Percentiles rank a stretch among this genome's conserved stretches.
These are phyloP conservation scores for Oryctes rhinoceros DNA, from an alignment of 1,140 invertebrate species.

Conservation along the genomic window DNA sequence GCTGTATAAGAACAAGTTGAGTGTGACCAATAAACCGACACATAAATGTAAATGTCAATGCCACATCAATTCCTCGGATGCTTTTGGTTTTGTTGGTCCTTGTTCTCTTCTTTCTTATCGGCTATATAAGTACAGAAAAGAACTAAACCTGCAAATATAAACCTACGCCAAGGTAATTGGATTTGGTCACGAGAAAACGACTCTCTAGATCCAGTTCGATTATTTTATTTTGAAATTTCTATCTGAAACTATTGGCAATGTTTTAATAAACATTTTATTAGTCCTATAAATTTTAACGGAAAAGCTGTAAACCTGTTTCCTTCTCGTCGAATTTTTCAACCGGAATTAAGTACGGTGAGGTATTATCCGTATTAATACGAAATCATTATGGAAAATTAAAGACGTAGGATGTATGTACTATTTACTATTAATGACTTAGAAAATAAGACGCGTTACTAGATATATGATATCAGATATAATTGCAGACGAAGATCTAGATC, in stretches of 20 bases:
- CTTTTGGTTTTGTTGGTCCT: constrained; percentile 9
- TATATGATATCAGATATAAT: too few species aligned
- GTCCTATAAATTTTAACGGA: constrained; percentile 19
- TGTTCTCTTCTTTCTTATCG: not conserved
- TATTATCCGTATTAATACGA: not conserved
- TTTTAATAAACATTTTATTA: constrained; percentile 26
- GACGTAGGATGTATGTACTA: not conserved
- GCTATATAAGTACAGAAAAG: constrained; percentile 12
- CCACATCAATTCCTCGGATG: constrained; percentile 18
- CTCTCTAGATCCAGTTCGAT: not conserved
- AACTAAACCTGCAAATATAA: not conserved
- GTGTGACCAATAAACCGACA: constrained; percentile 29
- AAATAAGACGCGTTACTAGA: too few species aligned
- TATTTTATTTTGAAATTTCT: constrained; percentile 32
- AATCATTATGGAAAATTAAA: not conserved
- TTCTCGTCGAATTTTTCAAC: not conserved
- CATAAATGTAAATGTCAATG: constrained; percentile 37
- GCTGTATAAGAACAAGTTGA: constrained; percentile 23
- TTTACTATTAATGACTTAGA: too few species aligned
- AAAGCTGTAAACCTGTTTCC: constrained; percentile 2
- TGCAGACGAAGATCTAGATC: too few species aligned
- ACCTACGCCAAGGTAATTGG: constrained; percentile 24
- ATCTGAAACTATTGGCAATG: not conserved
- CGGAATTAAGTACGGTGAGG: not conserved
- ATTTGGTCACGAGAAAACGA: constrained; percentile 10